Evolutionary conservation across 2,888 invertebrate species (phyloP).

Genomic region (Sphinx pinastri): DNA sequence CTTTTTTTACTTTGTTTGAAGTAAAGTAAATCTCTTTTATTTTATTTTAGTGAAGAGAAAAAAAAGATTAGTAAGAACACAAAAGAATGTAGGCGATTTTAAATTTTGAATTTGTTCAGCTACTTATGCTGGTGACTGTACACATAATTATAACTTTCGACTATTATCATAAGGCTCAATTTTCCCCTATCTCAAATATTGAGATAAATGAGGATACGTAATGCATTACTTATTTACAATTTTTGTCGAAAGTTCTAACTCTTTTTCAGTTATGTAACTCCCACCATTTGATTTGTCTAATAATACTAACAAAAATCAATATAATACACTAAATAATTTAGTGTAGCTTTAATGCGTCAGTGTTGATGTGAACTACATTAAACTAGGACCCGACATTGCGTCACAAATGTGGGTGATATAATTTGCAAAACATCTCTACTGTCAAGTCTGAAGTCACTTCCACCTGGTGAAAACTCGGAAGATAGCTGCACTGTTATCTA

Average conservation of each 20-base stretch:
- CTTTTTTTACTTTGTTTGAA: no score
- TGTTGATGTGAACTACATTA: slow-evolving; percentile 10
- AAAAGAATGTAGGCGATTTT: no score
- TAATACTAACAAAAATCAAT: no score
- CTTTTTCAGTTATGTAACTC: background rate
- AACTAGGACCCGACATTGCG: slow-evolving; percentile 14
- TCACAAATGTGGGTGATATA: slow-evolving; percentile 25
- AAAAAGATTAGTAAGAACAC: no score
- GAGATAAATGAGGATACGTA: no score
- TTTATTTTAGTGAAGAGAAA: no score
- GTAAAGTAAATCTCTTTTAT: no score
- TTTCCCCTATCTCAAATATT: background rate
- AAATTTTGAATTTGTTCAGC: no score
- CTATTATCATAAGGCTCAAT: background rate
- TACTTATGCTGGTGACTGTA: no score
- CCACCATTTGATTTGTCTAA: background rate
- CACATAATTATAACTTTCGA: background rate
- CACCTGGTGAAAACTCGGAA: slow-evolving; percentile 47
- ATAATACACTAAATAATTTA: background rate
- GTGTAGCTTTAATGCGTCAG: background rate
- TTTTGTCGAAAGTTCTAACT: slow-evolving; percentile 3
- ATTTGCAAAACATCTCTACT: slow-evolving; percentile 31
- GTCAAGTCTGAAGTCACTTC: slow-evolving; percentile 40
- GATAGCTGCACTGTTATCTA: slow-evolving; percentile 59
- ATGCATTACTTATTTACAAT: background rate